Evolutionary conservation across 2,113 vertebrate species (phyloP).

Genomic region (Cebidichthys violaceus): DNA sequence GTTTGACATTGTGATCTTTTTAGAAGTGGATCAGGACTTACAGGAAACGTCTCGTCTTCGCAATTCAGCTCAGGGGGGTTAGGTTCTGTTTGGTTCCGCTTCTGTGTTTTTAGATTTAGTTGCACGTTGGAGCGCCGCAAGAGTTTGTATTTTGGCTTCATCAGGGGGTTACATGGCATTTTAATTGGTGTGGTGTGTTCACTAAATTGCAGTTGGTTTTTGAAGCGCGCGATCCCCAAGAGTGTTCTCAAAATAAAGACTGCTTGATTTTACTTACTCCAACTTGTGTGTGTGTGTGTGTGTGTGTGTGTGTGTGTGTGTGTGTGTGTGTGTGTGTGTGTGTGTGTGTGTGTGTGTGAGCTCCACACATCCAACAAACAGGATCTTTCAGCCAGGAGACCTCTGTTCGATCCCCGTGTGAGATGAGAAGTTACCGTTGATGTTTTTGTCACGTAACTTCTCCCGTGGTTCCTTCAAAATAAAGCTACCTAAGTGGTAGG

Average conservation of each 20-base stretch:
- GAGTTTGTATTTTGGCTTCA: conserved; percentile 64
- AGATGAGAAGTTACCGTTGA: too few species aligned
- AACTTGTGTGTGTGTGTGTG: too few species aligned
- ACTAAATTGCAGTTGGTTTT: conserved; percentile 69
- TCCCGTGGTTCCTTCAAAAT: too few species aligned
- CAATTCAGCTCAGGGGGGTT: not conserved
- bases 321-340: not conserved
- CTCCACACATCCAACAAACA: not conserved
- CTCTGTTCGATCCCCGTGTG: too few species aligned
- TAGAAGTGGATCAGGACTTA: not conserved
- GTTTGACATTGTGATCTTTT: not conserved
- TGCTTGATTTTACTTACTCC: not conserved
- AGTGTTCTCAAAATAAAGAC: conserved; percentile 58
- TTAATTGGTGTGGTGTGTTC: conserved; percentile 60
- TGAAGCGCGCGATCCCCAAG: conserved; percentile 19
- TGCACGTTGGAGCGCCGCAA: conserved; percentile 38
- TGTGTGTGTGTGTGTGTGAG: not conserved
- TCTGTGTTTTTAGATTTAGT: conserved; percentile 49
- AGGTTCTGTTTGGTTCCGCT: conserved; percentile 41
- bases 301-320: too few species aligned
- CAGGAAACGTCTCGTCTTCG: conserved; percentile 3
- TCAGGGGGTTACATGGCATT: conserved; percentile 62
- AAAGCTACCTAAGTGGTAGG: too few species aligned
- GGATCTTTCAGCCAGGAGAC: too few species aligned
- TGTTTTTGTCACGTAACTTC: too few species aligned